Evolutionary conservation across 2,797 vertebrate species (phyloP).

Genomic region (Ptychobarbus kaznakovi): DNA sequence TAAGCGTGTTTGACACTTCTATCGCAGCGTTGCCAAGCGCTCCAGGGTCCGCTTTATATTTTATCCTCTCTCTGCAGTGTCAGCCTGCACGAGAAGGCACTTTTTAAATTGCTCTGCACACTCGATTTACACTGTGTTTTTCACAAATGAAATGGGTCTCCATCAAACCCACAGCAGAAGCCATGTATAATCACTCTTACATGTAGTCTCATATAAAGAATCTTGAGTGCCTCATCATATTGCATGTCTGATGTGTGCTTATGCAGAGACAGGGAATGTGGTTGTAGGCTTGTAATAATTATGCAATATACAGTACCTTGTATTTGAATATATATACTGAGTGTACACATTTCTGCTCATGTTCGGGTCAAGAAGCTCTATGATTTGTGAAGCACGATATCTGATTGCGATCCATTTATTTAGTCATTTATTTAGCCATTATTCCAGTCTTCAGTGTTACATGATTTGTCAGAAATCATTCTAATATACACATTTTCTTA

Average conservation of each 20-base stretch:
- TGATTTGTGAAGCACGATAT: neutral
- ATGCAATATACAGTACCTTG: neutral
- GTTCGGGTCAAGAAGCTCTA: neutral
- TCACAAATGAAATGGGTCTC: slow-evolving; percentile 38
- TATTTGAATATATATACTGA: neutral
- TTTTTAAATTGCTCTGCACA: slow-evolving; percentile 64
- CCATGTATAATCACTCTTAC: slow-evolving; percentile 32
- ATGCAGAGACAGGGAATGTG: neutral
- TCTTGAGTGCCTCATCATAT: slow-evolving; percentile 23
- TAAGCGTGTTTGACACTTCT: slow-evolving; percentile 72
- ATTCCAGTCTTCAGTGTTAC: neutral
- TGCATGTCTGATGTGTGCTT: slow-evolving; percentile 17
- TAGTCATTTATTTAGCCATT: no score
- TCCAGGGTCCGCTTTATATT: slow-evolving; percentile 62
- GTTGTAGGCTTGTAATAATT: slow-evolving; percentile 6
- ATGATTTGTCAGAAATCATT: neutral
- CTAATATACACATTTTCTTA: neutral
- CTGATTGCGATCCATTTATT: neutral
- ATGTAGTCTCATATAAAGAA: slow-evolving; percentile 26
- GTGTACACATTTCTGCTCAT: neutral
- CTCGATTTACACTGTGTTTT: slow-evolving; percentile 63
- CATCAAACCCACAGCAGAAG: slow-evolving; percentile 32
- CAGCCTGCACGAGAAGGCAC: slow-evolving; percentile 62
- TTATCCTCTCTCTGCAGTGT: slow-evolving; percentile 72
- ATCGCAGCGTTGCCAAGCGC: slow-evolving; percentile 66